phyloP scores from a whole-genome alignment of 2,113 vertebrate genomes.

The Thalassarche chlororhynchos region DNA sequence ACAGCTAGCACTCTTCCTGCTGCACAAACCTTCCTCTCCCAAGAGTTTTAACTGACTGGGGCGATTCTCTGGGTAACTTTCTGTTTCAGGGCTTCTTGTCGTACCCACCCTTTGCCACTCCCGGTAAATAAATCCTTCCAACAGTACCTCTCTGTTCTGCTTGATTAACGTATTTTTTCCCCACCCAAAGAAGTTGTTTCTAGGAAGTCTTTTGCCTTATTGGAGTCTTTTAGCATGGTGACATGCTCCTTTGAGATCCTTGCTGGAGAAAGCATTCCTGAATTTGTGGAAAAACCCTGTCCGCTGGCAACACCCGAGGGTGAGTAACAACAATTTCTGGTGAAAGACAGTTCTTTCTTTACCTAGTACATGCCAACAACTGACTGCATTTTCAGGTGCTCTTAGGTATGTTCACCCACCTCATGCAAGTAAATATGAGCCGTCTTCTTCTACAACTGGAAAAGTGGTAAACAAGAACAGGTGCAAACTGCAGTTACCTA shows the following conservation, averaged over 20 bases:
- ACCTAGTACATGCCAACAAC: not conserved
- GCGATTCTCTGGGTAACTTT: not conserved
- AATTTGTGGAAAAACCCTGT: constrained; percentile 73
- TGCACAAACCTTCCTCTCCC: not conserved
- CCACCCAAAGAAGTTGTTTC: constrained; percentile 34
- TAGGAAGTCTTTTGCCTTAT: constrained; percentile 49
- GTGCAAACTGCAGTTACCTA: not conserved
- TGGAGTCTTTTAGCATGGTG: constrained; percentile 70
- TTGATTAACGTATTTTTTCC: not conserved
- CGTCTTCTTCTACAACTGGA: not conserved
- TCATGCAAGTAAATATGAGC: not conserved
- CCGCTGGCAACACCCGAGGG: constrained; percentile 39
- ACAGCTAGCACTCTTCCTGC: not conserved
- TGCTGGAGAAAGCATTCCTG: constrained; percentile 65
- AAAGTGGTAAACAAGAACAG: not conserved
- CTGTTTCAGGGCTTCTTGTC: not conserved
- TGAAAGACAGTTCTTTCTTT: not conserved
- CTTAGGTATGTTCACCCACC: not conserved
- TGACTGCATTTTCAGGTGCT: not conserved
- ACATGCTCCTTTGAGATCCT: constrained; percentile 53
- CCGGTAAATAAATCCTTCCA: not conserved
- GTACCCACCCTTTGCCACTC: not conserved
- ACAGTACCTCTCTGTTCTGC: not conserved
- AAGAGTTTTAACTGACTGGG: not conserved
- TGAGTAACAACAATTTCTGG: constrained; percentile 3